Evolutionary conservation across 2,797 vertebrate genomes (phyloP).

Genomic region (Urosaurus nigricauda): DNA sequence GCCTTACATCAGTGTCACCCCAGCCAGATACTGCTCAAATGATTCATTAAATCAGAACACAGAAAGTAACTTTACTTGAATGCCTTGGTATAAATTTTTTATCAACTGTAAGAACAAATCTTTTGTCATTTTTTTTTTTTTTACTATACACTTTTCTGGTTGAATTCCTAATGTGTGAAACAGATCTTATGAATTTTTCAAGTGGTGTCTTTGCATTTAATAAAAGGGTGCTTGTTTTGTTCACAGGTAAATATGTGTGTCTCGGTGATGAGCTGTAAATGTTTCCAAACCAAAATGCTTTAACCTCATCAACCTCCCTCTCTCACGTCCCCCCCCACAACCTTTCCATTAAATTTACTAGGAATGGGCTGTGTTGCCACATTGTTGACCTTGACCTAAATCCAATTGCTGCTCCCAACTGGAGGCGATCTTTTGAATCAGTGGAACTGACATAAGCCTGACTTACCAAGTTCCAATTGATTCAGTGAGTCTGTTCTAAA

Average conservation of each 20-base stretch:
- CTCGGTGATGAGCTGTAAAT: slow-evolving; percentile 59
- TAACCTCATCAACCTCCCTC: slow-evolving; percentile 19
- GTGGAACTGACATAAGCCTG: no score
- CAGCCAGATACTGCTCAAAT: slow-evolving; percentile 87
- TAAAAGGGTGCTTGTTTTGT: slow-evolving; percentile 72
- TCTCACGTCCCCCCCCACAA: not conserved
- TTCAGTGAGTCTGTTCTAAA: not conserved
- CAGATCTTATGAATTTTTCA: slow-evolving; percentile 98
- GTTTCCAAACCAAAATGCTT: slow-evolving; percentile 64
- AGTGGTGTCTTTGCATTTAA: slow-evolving; percentile 81
- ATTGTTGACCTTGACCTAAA: slow-evolving; percentile 33
- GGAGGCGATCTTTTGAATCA: no score
- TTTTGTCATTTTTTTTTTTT: slow-evolving; percentile 89
- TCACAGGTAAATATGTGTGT: slow-evolving; percentile 66
- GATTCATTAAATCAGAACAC: slow-evolving; percentile 99
- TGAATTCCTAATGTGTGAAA: slow-evolving; percentile 93
- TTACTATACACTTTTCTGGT: slow-evolving; percentile 81
- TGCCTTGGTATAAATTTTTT: slow-evolving; percentile 95
- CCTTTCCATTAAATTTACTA: slow-evolving; percentile 38
- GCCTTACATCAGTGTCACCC: slow-evolving; percentile 87
- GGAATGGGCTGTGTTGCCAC: slow-evolving; percentile 55
- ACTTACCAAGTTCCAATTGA: no score
- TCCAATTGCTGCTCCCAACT: no score
- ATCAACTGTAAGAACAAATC: slow-evolving; percentile 96
- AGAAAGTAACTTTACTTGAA: slow-evolving; percentile 99